These are phyloP conservation scores for Cherax destructor DNA, from an alignment of 1,140 invertebrate genomes.

Conservation along the genomic window DNA sequence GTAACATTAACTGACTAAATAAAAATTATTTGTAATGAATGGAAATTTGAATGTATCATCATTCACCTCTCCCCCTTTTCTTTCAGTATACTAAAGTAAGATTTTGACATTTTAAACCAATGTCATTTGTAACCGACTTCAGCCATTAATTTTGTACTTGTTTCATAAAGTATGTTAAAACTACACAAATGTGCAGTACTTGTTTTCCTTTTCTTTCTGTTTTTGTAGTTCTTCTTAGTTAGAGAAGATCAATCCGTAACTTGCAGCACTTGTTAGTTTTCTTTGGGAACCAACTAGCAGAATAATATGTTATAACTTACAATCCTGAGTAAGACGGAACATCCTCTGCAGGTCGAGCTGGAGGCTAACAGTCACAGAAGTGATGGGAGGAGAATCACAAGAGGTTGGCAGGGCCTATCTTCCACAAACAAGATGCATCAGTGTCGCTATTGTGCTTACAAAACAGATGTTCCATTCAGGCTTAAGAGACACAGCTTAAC, in stretches of 20 bases:
- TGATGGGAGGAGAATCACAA: background rate
- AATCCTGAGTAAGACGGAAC: slow-evolving; percentile 1
- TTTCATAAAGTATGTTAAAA: too few relatives aligned
- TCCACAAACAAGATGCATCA: background rate
- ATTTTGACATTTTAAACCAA: too few relatives aligned
- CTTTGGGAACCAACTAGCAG: background rate
- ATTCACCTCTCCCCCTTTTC: too few relatives aligned
- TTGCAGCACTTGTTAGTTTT: too few relatives aligned
- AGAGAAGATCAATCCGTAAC: too few relatives aligned
- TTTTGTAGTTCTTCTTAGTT: too few relatives aligned
- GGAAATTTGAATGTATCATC: background rate
- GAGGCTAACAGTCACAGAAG: background rate
- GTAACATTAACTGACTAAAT: too few relatives aligned
- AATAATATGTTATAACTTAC: background rate
- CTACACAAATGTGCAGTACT: too few relatives aligned
- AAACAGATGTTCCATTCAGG: background rate
- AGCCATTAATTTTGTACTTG: too few relatives aligned
- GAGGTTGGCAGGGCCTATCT: background rate
- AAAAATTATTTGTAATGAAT: background rate
- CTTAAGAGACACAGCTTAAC: background rate
- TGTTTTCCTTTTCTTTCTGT: too few relatives aligned
- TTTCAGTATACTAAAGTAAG: too few relatives aligned
- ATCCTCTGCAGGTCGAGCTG: slow-evolving; percentile 12
- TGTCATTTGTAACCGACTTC: too few relatives aligned
- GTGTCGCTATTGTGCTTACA: background rate